phyloP scores from a whole-genome alignment of 2,888 invertebrate species.

The Podotricha telesiphe region DNA sequence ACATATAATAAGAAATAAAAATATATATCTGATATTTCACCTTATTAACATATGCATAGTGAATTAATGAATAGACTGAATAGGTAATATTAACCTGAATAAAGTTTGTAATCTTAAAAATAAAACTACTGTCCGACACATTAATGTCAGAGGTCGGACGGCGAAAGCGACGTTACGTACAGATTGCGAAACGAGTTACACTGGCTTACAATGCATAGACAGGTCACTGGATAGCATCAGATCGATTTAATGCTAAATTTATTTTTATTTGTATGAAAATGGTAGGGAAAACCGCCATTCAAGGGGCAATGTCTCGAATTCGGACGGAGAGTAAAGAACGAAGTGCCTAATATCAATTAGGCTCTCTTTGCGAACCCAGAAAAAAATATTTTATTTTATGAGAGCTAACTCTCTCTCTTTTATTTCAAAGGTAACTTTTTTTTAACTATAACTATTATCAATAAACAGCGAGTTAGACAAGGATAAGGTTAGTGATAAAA shows the following conservation, averaged over 20 bases:
- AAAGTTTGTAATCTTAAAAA: slow-evolving; percentile 31
- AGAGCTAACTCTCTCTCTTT: too few species aligned
- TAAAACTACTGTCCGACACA: slow-evolving; percentile 35
- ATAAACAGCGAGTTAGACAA: too few species aligned
- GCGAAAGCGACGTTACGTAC: slow-evolving; percentile 58
- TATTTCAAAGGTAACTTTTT: too few species aligned
- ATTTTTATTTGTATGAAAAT: not conserved
- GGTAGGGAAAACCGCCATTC: too few species aligned
- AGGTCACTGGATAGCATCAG: slow-evolving; percentile 57
- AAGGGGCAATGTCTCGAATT: too few species aligned
- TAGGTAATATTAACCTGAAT: slow-evolving; percentile 23
- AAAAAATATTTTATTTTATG: too few species aligned
- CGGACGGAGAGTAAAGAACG: too few species aligned
- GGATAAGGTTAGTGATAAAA: too few species aligned
- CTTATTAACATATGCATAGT: slow-evolving; percentile 23
- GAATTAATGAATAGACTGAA: slow-evolving; percentile 15
- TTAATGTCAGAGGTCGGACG: slow-evolving; percentile 57
- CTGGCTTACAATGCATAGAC: slow-evolving; percentile 52
- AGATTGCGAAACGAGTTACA: slow-evolving; percentile 51
- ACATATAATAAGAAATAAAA: slow-evolving; percentile 13
- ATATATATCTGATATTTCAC: too few species aligned
- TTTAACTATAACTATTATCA: too few species aligned
- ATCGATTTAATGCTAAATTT: not conserved
- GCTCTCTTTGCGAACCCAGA: too few species aligned
- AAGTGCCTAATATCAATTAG: too few species aligned